These are phyloP conservation scores for Porites lutea DNA, from an alignment of 64 coral and sea anemone species.

Conservation along the genomic window DNA sequence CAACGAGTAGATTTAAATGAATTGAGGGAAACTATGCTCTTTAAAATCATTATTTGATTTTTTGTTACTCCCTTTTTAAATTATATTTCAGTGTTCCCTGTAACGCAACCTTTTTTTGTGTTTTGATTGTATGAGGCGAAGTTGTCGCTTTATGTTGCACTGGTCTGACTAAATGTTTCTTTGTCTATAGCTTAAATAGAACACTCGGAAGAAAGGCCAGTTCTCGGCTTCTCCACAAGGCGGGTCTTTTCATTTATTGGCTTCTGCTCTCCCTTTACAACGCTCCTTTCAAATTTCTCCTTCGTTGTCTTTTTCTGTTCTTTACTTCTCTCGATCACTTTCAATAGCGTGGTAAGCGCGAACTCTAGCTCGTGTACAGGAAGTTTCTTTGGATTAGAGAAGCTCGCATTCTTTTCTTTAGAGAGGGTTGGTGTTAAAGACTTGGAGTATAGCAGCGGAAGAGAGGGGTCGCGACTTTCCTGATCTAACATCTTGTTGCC, in stretches of 20 bases:
- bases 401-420: not conserved
- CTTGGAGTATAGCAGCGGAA: not conserved
- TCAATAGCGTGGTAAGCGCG: not conserved
- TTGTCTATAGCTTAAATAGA: not conserved
- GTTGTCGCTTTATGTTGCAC: too few species aligned
- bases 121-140: too few species aligned
- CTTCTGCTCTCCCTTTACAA: conserved; percentile 23
- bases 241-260: conserved; percentile 8
- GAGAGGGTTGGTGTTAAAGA: not conserved
- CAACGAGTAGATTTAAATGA: too few species aligned
- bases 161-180: too few species aligned
- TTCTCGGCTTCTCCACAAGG: not conserved
- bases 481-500: not conserved
- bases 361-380: not conserved
- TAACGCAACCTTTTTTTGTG: too few species aligned
- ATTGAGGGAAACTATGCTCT: too few species aligned
- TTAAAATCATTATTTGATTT: too few species aligned
- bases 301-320: not conserved
- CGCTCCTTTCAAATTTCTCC: conserved; percentile 3
- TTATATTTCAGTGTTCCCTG: too few species aligned
- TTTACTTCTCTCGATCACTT: conserved; percentile 19
- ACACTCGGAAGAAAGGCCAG: not conserved
- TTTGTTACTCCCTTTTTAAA: too few species aligned
- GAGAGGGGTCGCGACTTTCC: not conserved
- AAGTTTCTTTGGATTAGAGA: not conserved